Conservation (phyloP, 1,140 invertebrate genomes). For the Lanistes nyassanus region DNA sequence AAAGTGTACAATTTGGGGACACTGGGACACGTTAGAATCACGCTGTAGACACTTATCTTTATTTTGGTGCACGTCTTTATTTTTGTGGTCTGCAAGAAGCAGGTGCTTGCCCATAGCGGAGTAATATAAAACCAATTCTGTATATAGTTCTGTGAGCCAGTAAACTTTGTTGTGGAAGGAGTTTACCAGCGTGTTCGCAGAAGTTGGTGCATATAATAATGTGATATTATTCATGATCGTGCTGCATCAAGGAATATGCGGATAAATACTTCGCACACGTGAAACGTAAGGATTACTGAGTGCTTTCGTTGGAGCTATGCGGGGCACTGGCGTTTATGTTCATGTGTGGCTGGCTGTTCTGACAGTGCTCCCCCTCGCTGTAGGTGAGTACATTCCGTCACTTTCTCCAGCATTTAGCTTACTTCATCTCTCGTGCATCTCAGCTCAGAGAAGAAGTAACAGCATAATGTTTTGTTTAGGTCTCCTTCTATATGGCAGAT, state of each 20-base stretch:
- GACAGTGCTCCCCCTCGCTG: conserved; percentile 5
- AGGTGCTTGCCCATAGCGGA: conserved; percentile 26
- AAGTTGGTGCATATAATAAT: conserved; percentile 15
- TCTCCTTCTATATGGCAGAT: too few species aligned
- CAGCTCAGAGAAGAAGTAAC: too few species aligned
- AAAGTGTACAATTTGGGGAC: too few species aligned
- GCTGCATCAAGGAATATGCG: conserved; percentile 11
- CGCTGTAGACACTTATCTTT: too few species aligned
- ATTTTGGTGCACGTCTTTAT: too few species aligned
- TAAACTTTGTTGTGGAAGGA: conserved; percentile 28
- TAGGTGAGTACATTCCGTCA: conserved; percentile 27
- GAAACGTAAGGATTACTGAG: conserved; percentile 16
- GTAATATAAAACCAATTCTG: conserved; percentile 10
- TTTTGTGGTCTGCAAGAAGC: conserved; percentile 2
- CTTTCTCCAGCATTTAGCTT: conserved; percentile 14
- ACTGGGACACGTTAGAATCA: too few species aligned
- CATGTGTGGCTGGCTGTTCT: conserved; percentile 22
- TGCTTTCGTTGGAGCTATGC: conserved; percentile 22
- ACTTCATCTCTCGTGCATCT: too few species aligned
- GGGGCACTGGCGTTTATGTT: not conserved
- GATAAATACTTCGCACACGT: conserved; percentile 14
- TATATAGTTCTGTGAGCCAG: conserved; percentile 21
- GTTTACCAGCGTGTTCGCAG: conserved; percentile 18
- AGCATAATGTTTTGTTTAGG: too few species aligned
- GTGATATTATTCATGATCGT: conserved; percentile 19